Evolutionary conservation across 2,888 invertebrate species (phyloP).

Genomic region (Noctuana brunneofusca): DNA sequence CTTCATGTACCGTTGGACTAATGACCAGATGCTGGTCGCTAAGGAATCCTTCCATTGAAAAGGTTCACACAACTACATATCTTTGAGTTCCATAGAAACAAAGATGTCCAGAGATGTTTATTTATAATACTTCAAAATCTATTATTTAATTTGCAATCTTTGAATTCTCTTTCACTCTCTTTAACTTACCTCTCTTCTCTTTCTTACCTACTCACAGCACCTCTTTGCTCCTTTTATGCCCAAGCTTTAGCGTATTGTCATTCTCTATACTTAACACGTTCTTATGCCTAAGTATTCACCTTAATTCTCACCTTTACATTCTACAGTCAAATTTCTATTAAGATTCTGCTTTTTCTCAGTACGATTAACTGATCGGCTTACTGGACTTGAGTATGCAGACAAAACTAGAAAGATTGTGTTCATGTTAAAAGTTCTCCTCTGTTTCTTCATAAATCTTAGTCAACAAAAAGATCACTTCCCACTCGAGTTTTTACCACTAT

Average conservation of each 20-base stretch:
- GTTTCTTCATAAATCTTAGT: conserved; percentile 46
- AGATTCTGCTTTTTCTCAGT: background rate
- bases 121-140: conserved; percentile 2
- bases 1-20: conserved; percentile 37
- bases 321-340: too few relatives aligned
- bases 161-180: background rate
- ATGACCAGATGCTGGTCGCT: conserved; percentile 16
- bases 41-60: conserved; percentile 46
- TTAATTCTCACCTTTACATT: too few relatives aligned
- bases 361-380: too few relatives aligned
- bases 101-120: background rate
- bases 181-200: background rate
- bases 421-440: conserved; percentile 34
- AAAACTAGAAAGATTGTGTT: background rate
- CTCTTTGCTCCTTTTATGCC: background rate
- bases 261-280: too few relatives aligned
- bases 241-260: too few relatives aligned
- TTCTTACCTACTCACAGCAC: background rate
- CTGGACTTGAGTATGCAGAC: background rate
- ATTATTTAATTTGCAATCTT: background rate
- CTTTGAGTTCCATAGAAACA: conserved; percentile 52
- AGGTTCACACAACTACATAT: conserved; percentile 67
- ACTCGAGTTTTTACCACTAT: conserved; percentile 69
- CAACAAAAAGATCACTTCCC: conserved; percentile 68
- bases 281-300: too few relatives aligned